Conservation (phyloP, 2,888 invertebrate genomes). For the Arenicola marina region DNA sequence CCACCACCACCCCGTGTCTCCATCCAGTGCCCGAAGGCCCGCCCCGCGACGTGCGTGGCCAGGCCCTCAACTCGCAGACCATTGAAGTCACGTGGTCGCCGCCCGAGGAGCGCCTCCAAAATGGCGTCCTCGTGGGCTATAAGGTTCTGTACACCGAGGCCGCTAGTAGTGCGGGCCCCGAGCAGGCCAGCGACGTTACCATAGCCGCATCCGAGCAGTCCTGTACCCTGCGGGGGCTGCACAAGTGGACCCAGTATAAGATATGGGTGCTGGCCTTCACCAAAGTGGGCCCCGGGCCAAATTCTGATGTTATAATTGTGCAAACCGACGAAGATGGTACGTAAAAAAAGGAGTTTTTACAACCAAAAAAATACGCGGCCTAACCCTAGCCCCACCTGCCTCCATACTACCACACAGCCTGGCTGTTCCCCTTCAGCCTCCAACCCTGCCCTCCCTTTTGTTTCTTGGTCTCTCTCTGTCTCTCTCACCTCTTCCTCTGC, state of each 20-base stretch:
- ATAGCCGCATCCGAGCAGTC: conserved; percentile 49
- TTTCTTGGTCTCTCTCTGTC: too few species aligned
- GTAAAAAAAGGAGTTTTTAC: conserved; percentile 8
- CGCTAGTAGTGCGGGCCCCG: conserved; percentile 36
- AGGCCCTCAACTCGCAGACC: conserved; percentile 85
- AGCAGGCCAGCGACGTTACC: conserved; percentile 64
- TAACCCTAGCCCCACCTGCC: not conserved
- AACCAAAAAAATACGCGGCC: conserved; percentile 91
- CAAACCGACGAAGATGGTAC: conserved; percentile 87
- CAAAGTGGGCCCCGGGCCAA: conserved; percentile 91
- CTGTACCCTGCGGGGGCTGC: conserved; percentile 85
- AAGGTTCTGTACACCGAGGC: conserved; percentile 62
- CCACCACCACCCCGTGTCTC: too few species aligned
- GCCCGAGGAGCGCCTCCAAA: conserved; percentile 86
- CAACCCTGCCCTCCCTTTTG: too few species aligned
- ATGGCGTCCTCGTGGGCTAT: conserved; percentile 68
- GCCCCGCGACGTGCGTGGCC: conserved; percentile 89
- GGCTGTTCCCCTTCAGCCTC: too few species aligned
- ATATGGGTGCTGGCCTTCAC: conserved; percentile 83
- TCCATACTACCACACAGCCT: too few species aligned
- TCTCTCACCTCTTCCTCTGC: too few species aligned
- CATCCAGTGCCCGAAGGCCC: conserved; percentile 92
- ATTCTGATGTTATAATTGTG: conserved; percentile 95
- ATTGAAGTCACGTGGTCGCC: conserved; percentile 91
- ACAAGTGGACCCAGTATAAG: conserved; percentile 94